Conservation (phyloP, 2,797 vertebrate genomes). For the Spizella passerina region DNA sequence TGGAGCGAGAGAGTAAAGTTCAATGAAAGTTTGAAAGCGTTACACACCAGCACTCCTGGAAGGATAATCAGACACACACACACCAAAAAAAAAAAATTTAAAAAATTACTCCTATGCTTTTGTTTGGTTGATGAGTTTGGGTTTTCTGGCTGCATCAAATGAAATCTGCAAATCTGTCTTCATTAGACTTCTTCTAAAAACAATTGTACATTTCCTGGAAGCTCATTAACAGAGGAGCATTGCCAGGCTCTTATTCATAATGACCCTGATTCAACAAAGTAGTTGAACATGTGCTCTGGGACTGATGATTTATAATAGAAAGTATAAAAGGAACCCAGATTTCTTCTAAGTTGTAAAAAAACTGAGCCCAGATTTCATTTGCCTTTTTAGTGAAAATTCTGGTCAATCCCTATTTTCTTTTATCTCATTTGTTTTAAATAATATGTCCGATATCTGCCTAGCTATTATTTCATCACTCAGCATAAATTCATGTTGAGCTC, state of each 20-base stretch:
- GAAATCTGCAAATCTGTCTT: constrained; percentile 75
- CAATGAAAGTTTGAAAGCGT: constrained; percentile 68
- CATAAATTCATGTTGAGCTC: not conserved
- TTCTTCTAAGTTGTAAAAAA: not conserved
- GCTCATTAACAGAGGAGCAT: constrained; percentile 69
- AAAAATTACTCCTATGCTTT: constrained; percentile 53
- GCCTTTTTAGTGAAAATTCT: not conserved
- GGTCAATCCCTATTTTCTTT: not conserved
- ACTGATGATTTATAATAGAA: not conserved
- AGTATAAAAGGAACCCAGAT: not conserved
- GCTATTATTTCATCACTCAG: not conserved
- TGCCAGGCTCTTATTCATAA: constrained; percentile 67
- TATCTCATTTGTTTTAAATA: not conserved
- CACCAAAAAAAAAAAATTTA: not conserved
- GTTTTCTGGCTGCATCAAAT: constrained; percentile 73
- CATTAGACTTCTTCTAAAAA: constrained; percentile 73
- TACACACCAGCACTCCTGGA: constrained; percentile 50
- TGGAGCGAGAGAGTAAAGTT: constrained; percentile 51
- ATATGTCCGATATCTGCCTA: not conserved
- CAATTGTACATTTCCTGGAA: constrained; percentile 70
- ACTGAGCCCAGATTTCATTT: not conserved
- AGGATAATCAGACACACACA: constrained; percentile 52
- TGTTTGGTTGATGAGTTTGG: constrained; percentile 69
- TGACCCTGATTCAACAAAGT: constrained; percentile 52
- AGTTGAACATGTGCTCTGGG: constrained; percentile 21